Percentiles rank a stretch among this genome's conserved stretches.
These are phyloP conservation scores for Pantala flavescens DNA, from an alignment of 1,140 invertebrate species.

Conservation along the genomic window DNA sequence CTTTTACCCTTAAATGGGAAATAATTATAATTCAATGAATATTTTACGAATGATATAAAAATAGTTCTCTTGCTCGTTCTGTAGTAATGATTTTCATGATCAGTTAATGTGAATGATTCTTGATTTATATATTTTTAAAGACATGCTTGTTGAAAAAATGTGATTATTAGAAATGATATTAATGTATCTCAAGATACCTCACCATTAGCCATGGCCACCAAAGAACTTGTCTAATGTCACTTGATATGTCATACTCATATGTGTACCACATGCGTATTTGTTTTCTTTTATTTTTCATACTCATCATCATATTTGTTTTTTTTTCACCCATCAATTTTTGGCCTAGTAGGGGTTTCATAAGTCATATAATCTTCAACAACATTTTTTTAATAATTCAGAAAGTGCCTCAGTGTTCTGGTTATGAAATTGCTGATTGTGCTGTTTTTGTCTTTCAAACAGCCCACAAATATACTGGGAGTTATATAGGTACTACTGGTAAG, in stretches of 20 bases:
- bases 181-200: background rate
- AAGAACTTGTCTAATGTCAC: background rate
- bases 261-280: background rate
- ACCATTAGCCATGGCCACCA: conserved; percentile 1
- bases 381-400: background rate
- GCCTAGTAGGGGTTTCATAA: background rate
- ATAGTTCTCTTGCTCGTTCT: no score
- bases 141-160: no score
- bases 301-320: background rate
- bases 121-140: no score
- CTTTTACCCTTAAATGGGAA: no score
- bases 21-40: no score
- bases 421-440: background rate
- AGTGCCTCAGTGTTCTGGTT: background rate
- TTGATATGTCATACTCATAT: background rate
- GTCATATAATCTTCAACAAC: background rate
- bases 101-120: no score
- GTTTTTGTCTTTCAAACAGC: conserved; percentile 23
- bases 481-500: conserved; percentile 25
- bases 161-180: no score
- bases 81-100: no score
- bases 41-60: no score
- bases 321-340: background rate
- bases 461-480: conserved; percentile 24
- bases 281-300: background rate